Conservation (phyloP, 23 tunicate genomes). For the Corella eumyota region DNA sequence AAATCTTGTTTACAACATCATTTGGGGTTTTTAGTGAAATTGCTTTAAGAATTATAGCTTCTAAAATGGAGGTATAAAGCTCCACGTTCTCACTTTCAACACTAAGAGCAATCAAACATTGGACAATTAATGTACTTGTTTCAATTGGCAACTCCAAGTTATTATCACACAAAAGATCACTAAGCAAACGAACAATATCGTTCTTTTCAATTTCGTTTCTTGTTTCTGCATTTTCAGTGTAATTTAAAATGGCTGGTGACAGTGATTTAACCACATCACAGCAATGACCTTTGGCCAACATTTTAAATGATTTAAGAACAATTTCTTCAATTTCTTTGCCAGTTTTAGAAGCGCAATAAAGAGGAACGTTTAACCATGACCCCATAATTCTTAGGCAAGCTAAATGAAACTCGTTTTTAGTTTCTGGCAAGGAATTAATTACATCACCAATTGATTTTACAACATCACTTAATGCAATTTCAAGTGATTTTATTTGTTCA, state of each 20-base stretch:
- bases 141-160: neutral
- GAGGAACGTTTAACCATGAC: conserved; percentile 48
- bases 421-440: neutral
- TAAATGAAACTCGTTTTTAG: neutral
- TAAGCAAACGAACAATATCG: conserved; percentile 2
- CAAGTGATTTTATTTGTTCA: conserved; percentile 32
- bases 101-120: no score
- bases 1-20: no score
- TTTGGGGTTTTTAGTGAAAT: no score
- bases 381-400: conserved; percentile 32
- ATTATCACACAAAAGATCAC: neutral
- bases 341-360: conserved; percentile 23
- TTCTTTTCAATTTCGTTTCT: neutral
- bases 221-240: conserved; percentile 7
- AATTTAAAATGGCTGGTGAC: conserved; percentile 45
- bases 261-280: conserved; percentile 17
- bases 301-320: conserved; percentile 4
- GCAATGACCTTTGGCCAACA: neutral
- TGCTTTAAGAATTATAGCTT: no score
- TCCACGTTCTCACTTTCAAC: no score
- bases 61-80: no score
- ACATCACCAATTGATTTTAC: conserved; percentile 8
- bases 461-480: conserved; percentile 23
- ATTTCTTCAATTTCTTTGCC: conserved; percentile 13
- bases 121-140: no score